Conservation (phyloP, 2,797 vertebrate species). For the Peromyscus aztecus region DNA sequence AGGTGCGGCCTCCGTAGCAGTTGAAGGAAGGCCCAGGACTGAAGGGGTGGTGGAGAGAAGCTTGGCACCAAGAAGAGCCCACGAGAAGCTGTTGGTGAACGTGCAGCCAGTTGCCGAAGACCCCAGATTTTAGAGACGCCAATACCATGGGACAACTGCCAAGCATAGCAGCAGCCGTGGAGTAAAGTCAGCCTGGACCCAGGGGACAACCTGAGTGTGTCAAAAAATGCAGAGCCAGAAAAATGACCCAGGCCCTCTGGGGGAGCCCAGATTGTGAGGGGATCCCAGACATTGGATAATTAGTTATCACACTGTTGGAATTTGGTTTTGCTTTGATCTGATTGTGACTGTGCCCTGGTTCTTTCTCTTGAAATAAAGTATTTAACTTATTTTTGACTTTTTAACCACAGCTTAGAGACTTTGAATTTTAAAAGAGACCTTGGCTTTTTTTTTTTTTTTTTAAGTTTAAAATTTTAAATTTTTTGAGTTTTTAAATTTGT, state of each 20-base stretch:
- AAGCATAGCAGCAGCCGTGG: background rate
- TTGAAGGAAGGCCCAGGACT: background rate
- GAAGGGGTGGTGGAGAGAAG: background rate
- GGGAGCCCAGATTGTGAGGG: background rate
- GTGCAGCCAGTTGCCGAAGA: background rate
- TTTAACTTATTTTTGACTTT: background rate
- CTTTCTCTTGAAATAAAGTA: background rate
- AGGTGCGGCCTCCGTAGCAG: background rate
- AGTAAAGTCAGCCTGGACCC: too few relatives aligned
- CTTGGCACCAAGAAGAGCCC: too few relatives aligned
- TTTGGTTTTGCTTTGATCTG: background rate
- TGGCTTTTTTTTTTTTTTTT: too few relatives aligned
- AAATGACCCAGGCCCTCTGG: background rate
- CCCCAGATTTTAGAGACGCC: background rate
- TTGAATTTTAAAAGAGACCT: background rate
- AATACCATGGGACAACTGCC: background rate
- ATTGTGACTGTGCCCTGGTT: background rate
- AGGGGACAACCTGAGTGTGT: background rate
- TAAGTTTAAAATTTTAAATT: too few relatives aligned
- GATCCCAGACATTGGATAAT: too few relatives aligned
- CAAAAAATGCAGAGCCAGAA: background rate
- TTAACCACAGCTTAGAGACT: background rate
- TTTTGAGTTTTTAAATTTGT: background rate
- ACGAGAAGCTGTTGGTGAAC: background rate
- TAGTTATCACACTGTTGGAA: background rate